phyloP scores from a whole-genome alignment of 1,140 invertebrate genomes.

The Saccostrea echinata region DNA sequence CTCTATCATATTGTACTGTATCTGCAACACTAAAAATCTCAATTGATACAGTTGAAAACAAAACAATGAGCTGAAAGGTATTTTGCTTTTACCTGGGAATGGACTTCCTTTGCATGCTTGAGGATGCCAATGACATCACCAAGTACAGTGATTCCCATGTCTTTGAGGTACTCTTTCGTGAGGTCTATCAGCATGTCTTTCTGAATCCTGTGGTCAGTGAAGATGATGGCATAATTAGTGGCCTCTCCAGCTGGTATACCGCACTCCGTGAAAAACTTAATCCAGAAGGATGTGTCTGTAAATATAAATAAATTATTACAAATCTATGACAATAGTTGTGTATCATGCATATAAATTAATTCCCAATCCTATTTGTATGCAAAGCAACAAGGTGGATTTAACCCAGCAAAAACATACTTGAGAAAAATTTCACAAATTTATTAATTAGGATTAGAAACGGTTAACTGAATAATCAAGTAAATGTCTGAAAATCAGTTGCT shows the following conservation, averaged over 20 bases:
- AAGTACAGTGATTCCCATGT: constrained; percentile 91
- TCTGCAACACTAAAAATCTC: not conserved
- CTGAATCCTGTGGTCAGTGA: constrained; percentile 90
- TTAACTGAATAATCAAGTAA: too few relatives aligned
- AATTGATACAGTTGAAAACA: too few relatives aligned
- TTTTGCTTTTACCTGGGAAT: constrained; percentile 82
- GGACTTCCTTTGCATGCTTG: constrained; percentile 88
- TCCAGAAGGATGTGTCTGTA: constrained; percentile 75
- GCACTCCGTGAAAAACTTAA: constrained; percentile 88
- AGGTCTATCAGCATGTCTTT: constrained; percentile 90
- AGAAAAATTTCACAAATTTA: too few relatives aligned
- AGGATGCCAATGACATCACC: constrained; percentile 92
- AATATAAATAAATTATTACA: not conserved
- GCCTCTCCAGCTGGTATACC: constrained; percentile 88
- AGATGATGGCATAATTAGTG: constrained; percentile 90
- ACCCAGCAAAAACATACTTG: too few relatives aligned
- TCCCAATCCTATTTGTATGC: too few relatives aligned
- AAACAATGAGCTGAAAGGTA: too few relatives aligned
- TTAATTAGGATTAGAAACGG: too few relatives aligned
- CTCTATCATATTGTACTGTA: not conserved
- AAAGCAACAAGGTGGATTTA: too few relatives aligned
- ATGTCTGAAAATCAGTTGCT: too few relatives aligned
- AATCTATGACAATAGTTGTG: too few relatives aligned
- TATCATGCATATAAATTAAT: too few relatives aligned
- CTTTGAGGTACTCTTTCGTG: constrained; percentile 89